Conservation (phyloP, 2,888 invertebrate species). For the Alloplasta piceator region DNA sequence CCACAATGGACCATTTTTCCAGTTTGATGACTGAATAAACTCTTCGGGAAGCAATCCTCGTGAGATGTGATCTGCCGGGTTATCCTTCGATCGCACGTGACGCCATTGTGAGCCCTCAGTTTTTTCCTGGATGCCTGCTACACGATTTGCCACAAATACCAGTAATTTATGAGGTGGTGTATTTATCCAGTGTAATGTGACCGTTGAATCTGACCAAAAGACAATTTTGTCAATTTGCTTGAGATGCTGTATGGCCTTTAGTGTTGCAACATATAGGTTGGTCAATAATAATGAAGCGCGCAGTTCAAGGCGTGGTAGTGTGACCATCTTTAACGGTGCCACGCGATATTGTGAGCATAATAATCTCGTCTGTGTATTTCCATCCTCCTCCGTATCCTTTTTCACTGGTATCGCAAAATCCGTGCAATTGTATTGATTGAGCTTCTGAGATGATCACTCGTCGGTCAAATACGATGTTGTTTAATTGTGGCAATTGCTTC, state of each 20-base stretch:
- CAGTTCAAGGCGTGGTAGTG: constrained; percentile 56
- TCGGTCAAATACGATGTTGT: neutral
- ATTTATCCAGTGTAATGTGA: constrained; percentile 48
- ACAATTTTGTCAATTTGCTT: constrained; percentile 9
- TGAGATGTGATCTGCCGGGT: neutral
- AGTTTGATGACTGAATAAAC: neutral
- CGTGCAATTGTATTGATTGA: constrained; percentile 21
- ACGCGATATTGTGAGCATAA: constrained; percentile 49
- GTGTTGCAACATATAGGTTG: constrained; percentile 19
- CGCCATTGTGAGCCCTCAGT: neutral
- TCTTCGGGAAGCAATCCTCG: neutral
- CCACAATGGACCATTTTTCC: constrained; percentile 1
- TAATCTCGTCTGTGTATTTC: constrained; percentile 8
- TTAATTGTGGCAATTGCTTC: too few relatives aligned
- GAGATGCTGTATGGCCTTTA: neutral
- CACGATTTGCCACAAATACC: constrained; percentile 52
- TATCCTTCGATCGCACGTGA: constrained; percentile 4
- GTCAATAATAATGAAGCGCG: constrained; percentile 49
- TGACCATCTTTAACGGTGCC: constrained; percentile 30
- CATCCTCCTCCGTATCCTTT: constrained; percentile 44
- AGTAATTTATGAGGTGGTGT: constrained; percentile 35
- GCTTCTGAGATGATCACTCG: neutral
- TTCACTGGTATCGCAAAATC: constrained; percentile 7
- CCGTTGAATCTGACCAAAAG: constrained; percentile 58
- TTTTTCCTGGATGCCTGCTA: constrained; percentile 38